Conservation (phyloP, 2,797 vertebrate species). For the Otus scops region DNA sequence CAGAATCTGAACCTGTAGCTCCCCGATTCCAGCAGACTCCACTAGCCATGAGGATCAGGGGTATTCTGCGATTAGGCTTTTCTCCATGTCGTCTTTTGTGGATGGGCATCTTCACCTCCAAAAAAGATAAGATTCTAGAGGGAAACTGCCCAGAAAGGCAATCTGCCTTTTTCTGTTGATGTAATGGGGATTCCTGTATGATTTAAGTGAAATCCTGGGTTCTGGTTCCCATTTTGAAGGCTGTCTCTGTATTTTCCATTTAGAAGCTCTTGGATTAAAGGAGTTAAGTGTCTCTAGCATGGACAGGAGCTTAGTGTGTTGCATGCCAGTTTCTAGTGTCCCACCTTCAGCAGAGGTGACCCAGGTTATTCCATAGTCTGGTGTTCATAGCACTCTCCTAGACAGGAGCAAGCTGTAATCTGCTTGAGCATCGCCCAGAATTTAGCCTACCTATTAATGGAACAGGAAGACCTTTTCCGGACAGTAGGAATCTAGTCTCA, state of each 20-base stretch:
- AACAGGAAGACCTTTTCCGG: not conserved
- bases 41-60: not conserved
- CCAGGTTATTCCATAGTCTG: not conserved
- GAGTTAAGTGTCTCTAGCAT: not conserved
- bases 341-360: not conserved
- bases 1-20: not conserved
- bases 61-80: not conserved
- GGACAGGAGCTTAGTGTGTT: not conserved
- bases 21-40: not conserved
- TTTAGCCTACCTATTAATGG: not conserved
- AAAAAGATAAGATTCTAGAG: not conserved
- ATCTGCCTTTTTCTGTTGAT: not conserved
- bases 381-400: not conserved
- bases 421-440: not conserved
- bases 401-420: not conserved
- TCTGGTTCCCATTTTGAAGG: not conserved
- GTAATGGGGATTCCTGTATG: not conserved
- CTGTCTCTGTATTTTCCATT: not conserved
- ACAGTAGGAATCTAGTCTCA: not conserved
- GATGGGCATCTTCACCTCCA: not conserved
- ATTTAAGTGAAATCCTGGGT: not conserved
- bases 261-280: not conserved
- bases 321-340: not conserved
- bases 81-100: not conserved
- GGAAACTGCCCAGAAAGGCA: not conserved